Evolutionary conservation across 2,113 vertebrate species (phyloP), one percentile per base, ranked within the genome.

Genomic region (Gallinago undulata): DNA sequence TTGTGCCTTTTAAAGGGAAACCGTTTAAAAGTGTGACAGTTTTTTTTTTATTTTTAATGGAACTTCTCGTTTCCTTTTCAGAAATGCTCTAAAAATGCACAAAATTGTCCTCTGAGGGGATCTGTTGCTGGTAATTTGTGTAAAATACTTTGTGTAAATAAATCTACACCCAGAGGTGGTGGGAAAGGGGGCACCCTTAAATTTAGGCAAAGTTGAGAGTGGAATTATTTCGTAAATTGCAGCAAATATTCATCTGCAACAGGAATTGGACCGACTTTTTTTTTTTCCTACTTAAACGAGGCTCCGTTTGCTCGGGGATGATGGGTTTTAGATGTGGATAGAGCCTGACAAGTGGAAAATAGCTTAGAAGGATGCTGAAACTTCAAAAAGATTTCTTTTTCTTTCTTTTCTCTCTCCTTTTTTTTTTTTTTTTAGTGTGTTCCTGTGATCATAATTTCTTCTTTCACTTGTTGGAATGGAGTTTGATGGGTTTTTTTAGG

Each of bases 271-370:
- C 27, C 62, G 84, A 73, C 91, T 87, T 92, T 92, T 92, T 57
- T 57, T 60, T 90, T 91, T 87, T 60, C 3, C 51, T 67, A 35
- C 84, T 90, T 84, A 78, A 77, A 89, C 18, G 48, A 93, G 91
- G 73, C 69, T 68, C 62, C 14, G 22, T 86, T 94, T 96, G 89
- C 74, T 24, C 66, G 37, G 93, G 86, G 53, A 45, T 96, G 97
- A 94, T 83, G 89, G 94, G 92, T 93, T 96, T 97, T 90, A 97
- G 97, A 98, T 95, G 96, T 96, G 90, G 89, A 98, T 98, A 83
- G 91, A 97, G 96, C 73, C 94, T 97, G 98, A 98, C 98, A 98
- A 97, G 98, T 98, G 97, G 98, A 98, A 98, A 98, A 97, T 94
- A 97, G 97, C 97, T 98, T 97, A 96, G 97, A 95, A 97, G 91